Evolutionary conservation across 2,888 invertebrate genomes (phyloP).

Genomic region (Heliconius ethilla): DNA sequence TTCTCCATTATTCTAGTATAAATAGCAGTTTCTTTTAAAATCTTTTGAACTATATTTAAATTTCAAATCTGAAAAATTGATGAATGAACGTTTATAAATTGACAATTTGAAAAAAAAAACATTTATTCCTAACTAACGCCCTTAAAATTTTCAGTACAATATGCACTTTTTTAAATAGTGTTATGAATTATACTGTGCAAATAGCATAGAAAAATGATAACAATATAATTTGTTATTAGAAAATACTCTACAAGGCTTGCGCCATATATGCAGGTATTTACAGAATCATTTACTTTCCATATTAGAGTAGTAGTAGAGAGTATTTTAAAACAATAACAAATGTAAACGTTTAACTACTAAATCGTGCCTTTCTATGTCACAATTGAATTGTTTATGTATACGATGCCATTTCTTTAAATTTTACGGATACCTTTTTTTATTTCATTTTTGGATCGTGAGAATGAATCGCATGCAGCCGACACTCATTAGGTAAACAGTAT

Average conservation of each 20-base stretch:
- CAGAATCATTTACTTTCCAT: not conserved
- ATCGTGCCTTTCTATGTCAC: constrained; percentile 54
- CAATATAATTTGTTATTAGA: not conserved
- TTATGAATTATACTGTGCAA: not conserved
- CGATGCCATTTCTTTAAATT: constrained; percentile 76
- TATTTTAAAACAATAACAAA: constrained; percentile 6
- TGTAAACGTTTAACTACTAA: constrained; percentile 52
- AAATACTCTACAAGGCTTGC: not conserved
- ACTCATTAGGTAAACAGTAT: constrained; percentile 75
- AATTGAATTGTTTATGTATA: constrained; percentile 75
- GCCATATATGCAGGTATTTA: not conserved
- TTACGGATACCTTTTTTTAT: constrained; percentile 65
- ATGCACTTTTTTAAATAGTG: not conserved
- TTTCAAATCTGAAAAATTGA: not conserved
- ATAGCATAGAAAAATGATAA: not conserved
- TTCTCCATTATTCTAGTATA: too few species aligned
- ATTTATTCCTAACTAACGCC: not conserved
- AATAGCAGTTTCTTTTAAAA: too few species aligned
- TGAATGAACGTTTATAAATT: not conserved
- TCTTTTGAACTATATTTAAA: too few species aligned
- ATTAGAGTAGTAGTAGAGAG: not conserved
- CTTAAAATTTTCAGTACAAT: not conserved
- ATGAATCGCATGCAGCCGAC: constrained; percentile 69
- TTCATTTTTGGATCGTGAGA: constrained; percentile 73
- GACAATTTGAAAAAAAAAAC: not conserved